Percentiles rank a stretch among this genome's conserved stretches.
These are phyloP conservation scores for Sebastes iracundus DNA, from an alignment of 2,797 vertebrate genomes.

Conservation along the genomic window DNA sequence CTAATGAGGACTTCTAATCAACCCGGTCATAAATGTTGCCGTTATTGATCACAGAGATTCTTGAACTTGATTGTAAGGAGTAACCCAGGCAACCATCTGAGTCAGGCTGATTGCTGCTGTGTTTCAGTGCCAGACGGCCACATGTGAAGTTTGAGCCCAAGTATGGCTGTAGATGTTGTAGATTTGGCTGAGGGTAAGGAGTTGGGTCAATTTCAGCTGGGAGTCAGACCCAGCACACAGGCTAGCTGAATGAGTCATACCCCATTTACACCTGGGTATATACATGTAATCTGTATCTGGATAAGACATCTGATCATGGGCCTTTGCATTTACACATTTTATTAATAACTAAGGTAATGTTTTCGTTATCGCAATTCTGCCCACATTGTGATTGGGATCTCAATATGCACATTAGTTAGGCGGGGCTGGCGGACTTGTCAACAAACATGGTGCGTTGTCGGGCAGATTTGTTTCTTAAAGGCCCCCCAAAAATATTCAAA, in stretches of 20 bases:
- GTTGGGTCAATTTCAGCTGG: background rate
- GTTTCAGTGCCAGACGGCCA: background rate
- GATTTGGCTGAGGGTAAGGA: background rate
- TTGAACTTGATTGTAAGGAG: background rate
- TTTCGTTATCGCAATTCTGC: background rate
- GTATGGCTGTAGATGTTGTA: conserved; percentile 2
- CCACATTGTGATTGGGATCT: background rate
- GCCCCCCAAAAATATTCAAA: background rate
- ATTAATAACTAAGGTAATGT: background rate
- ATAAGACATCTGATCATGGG: background rate
- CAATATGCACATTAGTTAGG: background rate
- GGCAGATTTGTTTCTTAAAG: background rate
- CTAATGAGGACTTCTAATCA: background rate
- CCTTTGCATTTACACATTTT: background rate
- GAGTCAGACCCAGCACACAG: background rate
- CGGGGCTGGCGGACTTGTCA: background rate
- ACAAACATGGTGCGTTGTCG: background rate
- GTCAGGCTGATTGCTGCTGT: background rate
- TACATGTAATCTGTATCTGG: background rate
- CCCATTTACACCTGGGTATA: background rate
- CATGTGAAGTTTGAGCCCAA: background rate
- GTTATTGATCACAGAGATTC: background rate
- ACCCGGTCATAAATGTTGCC: background rate
- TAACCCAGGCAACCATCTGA: background rate
- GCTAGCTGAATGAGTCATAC: background rate